phyloP scores from a whole-genome alignment of 2,888 invertebrate species.

The Agrochola circellaris region DNA sequence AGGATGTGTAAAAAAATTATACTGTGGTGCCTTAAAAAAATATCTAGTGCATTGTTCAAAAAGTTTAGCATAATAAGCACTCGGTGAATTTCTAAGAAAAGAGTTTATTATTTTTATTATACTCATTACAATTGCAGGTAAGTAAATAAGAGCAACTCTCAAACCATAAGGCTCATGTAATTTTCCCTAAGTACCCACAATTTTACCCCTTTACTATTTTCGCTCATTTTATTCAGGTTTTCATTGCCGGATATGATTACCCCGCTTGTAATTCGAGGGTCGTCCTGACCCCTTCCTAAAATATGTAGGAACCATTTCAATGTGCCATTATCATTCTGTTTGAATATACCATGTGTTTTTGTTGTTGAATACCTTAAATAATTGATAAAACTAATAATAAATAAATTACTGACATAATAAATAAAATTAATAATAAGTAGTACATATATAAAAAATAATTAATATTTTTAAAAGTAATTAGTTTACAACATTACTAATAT shows the following conservation, averaged over 20 bases:
- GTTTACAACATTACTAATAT: too few relatives aligned
- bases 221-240: conserved; percentile 58
- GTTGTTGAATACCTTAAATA: too few relatives aligned
- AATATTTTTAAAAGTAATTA: too few relatives aligned
- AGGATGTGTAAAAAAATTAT: background rate
- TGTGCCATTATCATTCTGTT: conserved; percentile 68
- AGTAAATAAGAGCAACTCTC: conserved; percentile 3
- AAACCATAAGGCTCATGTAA: conserved; percentile 28
- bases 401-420: too few relatives aligned
- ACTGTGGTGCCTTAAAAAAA: too few relatives aligned
- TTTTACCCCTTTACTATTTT: conserved; percentile 54
- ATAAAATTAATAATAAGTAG: too few relatives aligned
- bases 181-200: conserved; percentile 50
- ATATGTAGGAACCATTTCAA: conserved; percentile 70
- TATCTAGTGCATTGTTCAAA: background rate
- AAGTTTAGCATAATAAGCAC: background rate
- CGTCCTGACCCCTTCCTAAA: conserved; percentile 64
- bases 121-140: conserved; percentile 17
- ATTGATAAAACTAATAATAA: too few relatives aligned
- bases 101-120: background rate
- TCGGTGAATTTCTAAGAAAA: background rate
- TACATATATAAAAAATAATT: too few relatives aligned
- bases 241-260: conserved; percentile 67
- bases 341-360: conserved; percentile 44
- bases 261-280: conserved; percentile 64